phyloP scores from a whole-genome alignment of 2,888 invertebrate species.

The Homarus gammarus region DNA sequence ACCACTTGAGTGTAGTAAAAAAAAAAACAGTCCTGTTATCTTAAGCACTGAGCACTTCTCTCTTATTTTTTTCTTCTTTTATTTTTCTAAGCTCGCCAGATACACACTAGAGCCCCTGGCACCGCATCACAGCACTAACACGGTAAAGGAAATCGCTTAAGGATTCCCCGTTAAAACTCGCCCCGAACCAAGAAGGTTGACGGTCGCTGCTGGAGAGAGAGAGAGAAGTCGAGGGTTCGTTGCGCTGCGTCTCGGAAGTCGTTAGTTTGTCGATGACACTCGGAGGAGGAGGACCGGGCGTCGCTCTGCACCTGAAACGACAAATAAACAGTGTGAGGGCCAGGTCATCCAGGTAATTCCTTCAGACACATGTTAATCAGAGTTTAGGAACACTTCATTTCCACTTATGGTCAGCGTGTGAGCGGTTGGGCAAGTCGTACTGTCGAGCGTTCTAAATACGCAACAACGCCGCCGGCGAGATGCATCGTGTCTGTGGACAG shows the following conservation, averaged over 20 bases:
- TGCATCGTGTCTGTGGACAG: too few species aligned
- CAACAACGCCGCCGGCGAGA: not conserved
- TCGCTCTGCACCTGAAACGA: constrained; percentile 1
- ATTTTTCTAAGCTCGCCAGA: too few species aligned
- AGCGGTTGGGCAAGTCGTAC: too few species aligned
- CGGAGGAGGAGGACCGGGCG: not conserved
- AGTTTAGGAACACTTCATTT: too few species aligned
- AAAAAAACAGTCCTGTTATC: not conserved
- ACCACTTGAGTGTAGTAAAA: too few species aligned
- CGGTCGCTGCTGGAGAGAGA: not conserved
- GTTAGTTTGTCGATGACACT: constrained; percentile 2
- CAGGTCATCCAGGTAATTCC: too few species aligned
- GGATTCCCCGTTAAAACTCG: not conserved
- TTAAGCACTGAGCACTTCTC: not conserved
- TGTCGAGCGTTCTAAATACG: not conserved
- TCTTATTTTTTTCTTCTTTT: too few species aligned
- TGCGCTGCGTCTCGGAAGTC: constrained; percentile 13
- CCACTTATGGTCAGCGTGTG: too few species aligned
- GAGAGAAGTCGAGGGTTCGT: constrained; percentile 9
- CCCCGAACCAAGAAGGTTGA: not conserved
- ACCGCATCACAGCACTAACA: not conserved
- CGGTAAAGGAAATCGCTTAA: not conserved
- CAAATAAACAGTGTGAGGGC: too few species aligned
- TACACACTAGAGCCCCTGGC: not conserved
- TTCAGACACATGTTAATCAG: too few species aligned